Evolutionary conservation across 2,113 vertebrate genomes (phyloP), one percentile per base, ranked within the genome.

Genomic region (Rhabdomys dilectus): DNA sequence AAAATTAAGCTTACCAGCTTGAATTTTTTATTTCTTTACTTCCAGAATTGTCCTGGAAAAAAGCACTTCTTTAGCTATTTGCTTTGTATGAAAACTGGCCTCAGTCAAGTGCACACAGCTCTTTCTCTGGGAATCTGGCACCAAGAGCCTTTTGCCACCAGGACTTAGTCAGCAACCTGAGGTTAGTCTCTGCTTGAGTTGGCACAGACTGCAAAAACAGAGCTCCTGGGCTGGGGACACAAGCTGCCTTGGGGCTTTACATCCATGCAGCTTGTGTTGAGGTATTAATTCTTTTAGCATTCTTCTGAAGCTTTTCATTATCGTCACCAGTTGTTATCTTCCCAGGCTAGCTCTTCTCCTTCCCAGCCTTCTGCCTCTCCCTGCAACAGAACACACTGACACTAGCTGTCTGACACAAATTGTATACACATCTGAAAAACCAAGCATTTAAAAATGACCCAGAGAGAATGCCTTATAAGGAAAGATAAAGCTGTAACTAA

Each of bases 291-390:
- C 97, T 80, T 75, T 66, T 56, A 62, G 53, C 91, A 39, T 95
- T 58, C 56, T 80, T 93, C 93, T 96, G 16, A 58, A 88, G 60
- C 70, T 96, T 53, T 1, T 51, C 90, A 42, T 78, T 0, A 51
- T 89, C 93, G 80, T 99, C 99, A 99, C 99, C 99, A 99, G 97
- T 91, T 97, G 26, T 92, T 98, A 66, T 99, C 99, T 96, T 99
- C 99, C 99, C 99, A 99, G 98, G 98, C 99, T 95, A 99, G 98
- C 22, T 99, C 99, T 1, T 99, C 99, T 29, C 98, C 99, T 89
- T 98, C 99, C 99, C 99, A 99, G 97, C 99, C 99, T 93, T 98
- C 98, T 36, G 98, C 97, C 97, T 99, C 99, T 64, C 97, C 98
- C 99, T 99, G 98, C 91, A 97, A 97, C 56, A 48, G 97, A 94